phyloP scores from a whole-genome alignment of 2,113 vertebrate genomes.

The Mormoops blainvillei region DNA sequence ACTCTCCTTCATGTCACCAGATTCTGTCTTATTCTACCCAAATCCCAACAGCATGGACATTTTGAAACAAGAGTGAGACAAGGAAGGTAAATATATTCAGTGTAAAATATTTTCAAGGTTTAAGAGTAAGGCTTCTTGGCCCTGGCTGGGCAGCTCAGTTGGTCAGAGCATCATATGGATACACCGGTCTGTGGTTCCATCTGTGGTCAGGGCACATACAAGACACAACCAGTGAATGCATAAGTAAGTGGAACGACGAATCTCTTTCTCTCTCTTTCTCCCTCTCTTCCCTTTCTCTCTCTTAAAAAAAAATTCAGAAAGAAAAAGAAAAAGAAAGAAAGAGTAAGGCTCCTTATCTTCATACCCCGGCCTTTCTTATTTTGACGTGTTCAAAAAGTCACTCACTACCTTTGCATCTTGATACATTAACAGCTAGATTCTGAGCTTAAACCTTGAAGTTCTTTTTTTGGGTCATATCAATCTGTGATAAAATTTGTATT shows the following conservation, averaged over 20 bases:
- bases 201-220: too few relatives aligned
- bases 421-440: background rate
- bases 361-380: background rate
- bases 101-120: background rate
- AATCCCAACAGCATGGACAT: background rate
- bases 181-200: too few relatives aligned
- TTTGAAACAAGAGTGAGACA: background rate
- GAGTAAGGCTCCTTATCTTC: background rate
- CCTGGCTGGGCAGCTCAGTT: too few relatives aligned
- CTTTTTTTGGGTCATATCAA: background rate
- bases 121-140: background rate
- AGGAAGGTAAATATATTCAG: background rate
- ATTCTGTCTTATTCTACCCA: background rate
- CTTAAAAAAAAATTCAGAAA: too few relatives aligned
- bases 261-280: too few relatives aligned
- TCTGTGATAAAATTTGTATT: background rate
- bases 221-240: too few relatives aligned
- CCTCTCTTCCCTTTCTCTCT: too few relatives aligned
- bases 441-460: background rate
- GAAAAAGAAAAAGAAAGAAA: background rate
- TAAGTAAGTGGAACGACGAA: too few relatives aligned
- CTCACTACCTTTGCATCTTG: background rate
- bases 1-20: background rate
- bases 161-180: too few relatives aligned
- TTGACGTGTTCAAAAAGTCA: background rate